Evolutionary conservation across 2,888 invertebrate genomes (phyloP), one percentile per base, ranked within the genome.

Genomic region (Helleia helle): DNA sequence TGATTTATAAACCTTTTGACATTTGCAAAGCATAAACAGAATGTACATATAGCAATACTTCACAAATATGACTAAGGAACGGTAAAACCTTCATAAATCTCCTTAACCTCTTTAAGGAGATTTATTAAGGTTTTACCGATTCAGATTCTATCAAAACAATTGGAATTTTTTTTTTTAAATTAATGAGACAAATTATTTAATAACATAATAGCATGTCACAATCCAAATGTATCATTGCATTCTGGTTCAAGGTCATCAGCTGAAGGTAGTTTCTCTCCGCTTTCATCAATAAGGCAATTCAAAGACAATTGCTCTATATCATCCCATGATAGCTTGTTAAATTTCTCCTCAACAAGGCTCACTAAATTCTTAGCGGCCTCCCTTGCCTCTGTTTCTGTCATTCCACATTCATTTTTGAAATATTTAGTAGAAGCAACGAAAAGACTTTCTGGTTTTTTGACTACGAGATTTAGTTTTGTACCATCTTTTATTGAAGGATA

Each of bases 401-500:
- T 65, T 4, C 81, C 79, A 55, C 87, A 88, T 55, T 88, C n/a
- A n/a, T n/a, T 89, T 69, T 87, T 83, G 52, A 90, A 85, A 52
- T 88, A 85, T 58, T 87, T 87, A 1, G 80, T 66, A 22, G 89
- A 72, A 11, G 84, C 87, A 34, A 88, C 87, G 45, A 86, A 84
- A 0, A 93, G 67, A 0, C 87, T 74, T 40, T 90, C 89, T 4
- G 88, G 87, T 54, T 91, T 92, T 59, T 90, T 91, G 3, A 92
- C 87, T 15, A 93, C 83, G 44, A 93, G 72, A 60, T 91, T 91
- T 30, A 94, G 61, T 67, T 91, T 93, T 9, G 90, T 87, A 1
- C 93, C 93, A 46, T 93, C 91, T 65, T 90, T 91, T 24, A 93
- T 90, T 49, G 87, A 87, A 3, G 90, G 88, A 65, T 93, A 93